Base-by-base conservation (phyloP, 2,113 vertebrate species). In the Nyctibius bracteatus region DNA sequence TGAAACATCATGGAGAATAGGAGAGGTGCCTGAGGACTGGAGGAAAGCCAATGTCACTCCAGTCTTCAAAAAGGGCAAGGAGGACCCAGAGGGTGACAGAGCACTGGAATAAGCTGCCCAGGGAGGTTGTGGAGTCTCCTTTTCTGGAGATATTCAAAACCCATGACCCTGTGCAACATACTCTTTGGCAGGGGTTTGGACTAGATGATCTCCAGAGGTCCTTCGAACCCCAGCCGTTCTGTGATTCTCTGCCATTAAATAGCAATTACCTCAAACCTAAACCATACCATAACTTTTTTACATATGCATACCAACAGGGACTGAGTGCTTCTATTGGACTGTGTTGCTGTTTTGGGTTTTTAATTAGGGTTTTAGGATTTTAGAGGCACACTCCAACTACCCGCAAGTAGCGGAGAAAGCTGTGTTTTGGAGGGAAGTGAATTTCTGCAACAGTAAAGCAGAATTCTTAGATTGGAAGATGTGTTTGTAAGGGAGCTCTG, bases 291-390 rank as follows among this genome's bases (percentile, higher is more conserved):
- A 52, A 27, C 28, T 79, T 44, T 22, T 77, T 46, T 14, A 80
- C 51, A 14, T 25, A 1, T 0, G 2, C 1, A 0, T 24, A 7
- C 30, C 33, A 28, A 28, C 5, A 5, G 16, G 62, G 41, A 25
- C 1, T 17, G 46, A 20, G 14, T 47, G 41, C 44, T 63, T 63
- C 17, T 39, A 0, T 41, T 39, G 71, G 66, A 22, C 44, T 52
- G 8, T 43, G 20, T 41, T 73, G 10, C 6, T 47, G 14, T 2
- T 61, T 18, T 33, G 23, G 33, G 7, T 1, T n/a, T 80, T 63
- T 59, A 43, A 23, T 72, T 14, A 37, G 44, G 24, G 5, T 28
- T 52, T 81, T 46, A 21, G 35, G 27, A 44, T 65, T 73, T 70
- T 59, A 77, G 73, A 90, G 58, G 37, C 33, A 31, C 4, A 1